Conservation (phyloP, 1,140 invertebrate species). For the Cyclargus thomasi region DNA sequence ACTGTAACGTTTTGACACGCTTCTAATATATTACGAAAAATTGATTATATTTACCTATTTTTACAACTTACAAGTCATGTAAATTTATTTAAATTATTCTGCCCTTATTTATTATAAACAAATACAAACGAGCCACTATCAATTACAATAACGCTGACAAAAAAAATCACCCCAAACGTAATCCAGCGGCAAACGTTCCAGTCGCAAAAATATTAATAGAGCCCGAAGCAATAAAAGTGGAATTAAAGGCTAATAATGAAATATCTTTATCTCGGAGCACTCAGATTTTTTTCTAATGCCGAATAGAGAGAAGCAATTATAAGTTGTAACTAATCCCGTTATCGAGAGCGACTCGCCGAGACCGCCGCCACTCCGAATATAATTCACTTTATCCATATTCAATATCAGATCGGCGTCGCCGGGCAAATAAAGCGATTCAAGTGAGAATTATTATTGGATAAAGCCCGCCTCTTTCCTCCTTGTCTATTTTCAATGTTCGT, state of each 20-base stretch:
- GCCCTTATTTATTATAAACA: too few species aligned
- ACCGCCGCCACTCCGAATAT: constrained; percentile 57
- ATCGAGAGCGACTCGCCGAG: constrained; percentile 53
- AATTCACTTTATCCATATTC: constrained; percentile 73
- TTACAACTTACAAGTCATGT: too few species aligned
- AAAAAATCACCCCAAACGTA: background rate
- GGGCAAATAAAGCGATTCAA: constrained; percentile 67
- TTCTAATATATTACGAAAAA: background rate
- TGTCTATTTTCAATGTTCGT: constrained; percentile 63
- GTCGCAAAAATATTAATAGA: background rate
- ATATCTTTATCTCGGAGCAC: constrained; percentile 17
- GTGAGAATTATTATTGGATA: constrained; percentile 73
- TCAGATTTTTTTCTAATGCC: constrained; percentile 51
- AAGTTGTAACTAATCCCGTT: constrained; percentile 71
- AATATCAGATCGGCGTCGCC: constrained; percentile 66
- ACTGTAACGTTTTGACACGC: background rate
- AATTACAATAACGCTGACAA: background rate
- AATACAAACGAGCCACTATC: too few species aligned
- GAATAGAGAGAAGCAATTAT: constrained; percentile 67
- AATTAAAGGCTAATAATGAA: constrained; percentile 16
- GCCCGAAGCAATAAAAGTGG: background rate
- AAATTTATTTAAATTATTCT: too few species aligned
- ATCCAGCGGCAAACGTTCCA: background rate
- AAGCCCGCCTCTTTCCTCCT: constrained; percentile 61
- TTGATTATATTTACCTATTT: too few species aligned